Conservation (phyloP, 92 coral and sea anemone species). For the Zoanthus gigantus region DNA sequence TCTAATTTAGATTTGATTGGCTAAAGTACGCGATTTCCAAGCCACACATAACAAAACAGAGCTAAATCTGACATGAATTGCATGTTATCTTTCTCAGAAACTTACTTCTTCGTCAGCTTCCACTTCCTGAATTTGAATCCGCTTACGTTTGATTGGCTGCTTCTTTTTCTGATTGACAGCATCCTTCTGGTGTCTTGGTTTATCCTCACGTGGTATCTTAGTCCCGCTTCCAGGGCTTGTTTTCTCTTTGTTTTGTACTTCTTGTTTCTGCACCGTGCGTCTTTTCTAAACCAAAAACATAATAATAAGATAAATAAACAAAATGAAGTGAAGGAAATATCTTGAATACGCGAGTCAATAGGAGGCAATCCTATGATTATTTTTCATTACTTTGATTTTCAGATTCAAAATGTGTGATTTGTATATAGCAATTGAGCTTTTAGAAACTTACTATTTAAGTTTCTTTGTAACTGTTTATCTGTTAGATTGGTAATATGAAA, state of each 20-base stretch:
- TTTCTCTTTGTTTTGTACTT: not conserved
- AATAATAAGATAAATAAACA: not conserved
- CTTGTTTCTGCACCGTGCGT: conserved; percentile 36
- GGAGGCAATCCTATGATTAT: no score
- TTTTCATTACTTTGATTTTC: no score
- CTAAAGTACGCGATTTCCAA: not conserved
- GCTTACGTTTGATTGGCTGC: conserved; percentile 14
- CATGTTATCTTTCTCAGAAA: not conserved
- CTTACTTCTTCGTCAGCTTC: conserved; percentile 33
- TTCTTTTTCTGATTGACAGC: not conserved
- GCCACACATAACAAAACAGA: not conserved
- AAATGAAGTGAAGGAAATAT: not conserved
- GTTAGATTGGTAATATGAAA: no score
- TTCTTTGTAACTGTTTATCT: no score
- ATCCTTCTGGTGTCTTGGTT: conserved; percentile 9
- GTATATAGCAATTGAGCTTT: no score
- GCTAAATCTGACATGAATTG: not conserved
- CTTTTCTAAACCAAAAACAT: conserved; percentile 20
- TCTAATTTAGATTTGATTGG: no score
- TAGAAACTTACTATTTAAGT: no score
- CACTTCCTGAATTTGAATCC: conserved; percentile 35
- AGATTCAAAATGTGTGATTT: no score
- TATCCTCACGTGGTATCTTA: not conserved
- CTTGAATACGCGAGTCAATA: not conserved
- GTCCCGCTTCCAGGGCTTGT: not conserved